A percentile compares a stretch with the other conserved stretches of the same genome.
phyloP scores from a whole-genome alignment of 2,113 vertebrate genomes.

The Carollia perspicillata region DNA sequence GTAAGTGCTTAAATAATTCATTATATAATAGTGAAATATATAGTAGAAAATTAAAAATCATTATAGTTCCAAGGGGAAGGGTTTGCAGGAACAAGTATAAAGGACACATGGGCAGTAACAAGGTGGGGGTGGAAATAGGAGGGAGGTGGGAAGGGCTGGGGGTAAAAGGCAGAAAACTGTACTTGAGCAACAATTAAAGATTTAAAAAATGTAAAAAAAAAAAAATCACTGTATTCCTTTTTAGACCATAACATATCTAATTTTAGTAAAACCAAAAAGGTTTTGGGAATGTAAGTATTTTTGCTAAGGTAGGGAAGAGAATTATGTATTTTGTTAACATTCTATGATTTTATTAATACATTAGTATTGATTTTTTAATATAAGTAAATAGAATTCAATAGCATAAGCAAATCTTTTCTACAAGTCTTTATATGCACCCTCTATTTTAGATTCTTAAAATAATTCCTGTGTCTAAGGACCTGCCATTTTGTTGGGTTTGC shows the following conservation, averaged over 20 bases:
- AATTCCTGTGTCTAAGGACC: not conserved
- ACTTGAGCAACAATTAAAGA: too few species aligned
- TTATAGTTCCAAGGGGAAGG: not conserved
- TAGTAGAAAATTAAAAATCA: not conserved
- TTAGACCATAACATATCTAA: not conserved
- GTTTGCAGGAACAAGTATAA: too few species aligned
- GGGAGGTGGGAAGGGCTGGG: too few species aligned
- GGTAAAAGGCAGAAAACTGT: too few species aligned
- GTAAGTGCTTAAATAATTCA: not conserved
- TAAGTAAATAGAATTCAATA: constrained; percentile 16
- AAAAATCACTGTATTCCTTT: not conserved
- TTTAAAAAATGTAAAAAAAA: too few species aligned
- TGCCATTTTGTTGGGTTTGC: not conserved
- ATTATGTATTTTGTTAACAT: not conserved
- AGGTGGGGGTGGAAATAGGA: too few species aligned
- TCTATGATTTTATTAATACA: not conserved
- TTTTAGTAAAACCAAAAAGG: constrained; percentile 28
- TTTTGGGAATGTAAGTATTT: not conserved
- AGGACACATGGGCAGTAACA: too few species aligned
- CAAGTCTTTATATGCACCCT: not conserved
- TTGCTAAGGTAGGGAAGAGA: not conserved
- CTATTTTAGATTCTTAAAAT: constrained; percentile 36
- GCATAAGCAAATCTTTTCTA: constrained; percentile 4
- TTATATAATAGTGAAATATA: not conserved
- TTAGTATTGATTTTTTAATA: constrained; percentile 27